Percentiles rank a stretch among this genome's conserved stretches.
Evolutionary conservation across 2,888 invertebrate genomes (phyloP).

Genomic region (Meghimatium bilineatum): DNA sequence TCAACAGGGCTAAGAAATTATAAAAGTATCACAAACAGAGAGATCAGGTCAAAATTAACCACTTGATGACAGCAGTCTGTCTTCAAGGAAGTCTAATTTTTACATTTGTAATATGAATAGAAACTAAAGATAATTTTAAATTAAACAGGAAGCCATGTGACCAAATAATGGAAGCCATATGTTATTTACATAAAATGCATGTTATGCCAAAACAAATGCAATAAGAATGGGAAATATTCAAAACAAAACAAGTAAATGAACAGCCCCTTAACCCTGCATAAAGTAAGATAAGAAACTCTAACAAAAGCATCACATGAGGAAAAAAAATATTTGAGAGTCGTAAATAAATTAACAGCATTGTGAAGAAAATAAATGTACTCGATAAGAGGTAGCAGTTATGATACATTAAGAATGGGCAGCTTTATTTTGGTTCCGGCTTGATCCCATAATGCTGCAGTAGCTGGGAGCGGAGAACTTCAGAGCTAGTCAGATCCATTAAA

Average conservation of each 20-base stretch:
- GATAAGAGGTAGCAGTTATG: constrained; percentile 44
- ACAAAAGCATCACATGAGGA: not conserved
- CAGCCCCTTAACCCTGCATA: constrained; percentile 36
- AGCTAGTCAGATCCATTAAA: constrained; percentile 40
- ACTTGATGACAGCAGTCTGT: not conserved
- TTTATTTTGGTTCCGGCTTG: constrained; percentile 46
- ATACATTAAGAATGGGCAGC: constrained; percentile 9
- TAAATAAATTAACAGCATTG: constrained; percentile 38
- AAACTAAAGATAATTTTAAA: not conserved
- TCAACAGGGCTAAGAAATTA: not conserved
- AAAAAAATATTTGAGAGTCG: not conserved
- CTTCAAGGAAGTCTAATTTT: not conserved
- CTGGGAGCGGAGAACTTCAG: constrained; percentile 42
- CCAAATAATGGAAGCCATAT: constrained; percentile 20
- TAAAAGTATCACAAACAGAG: constrained; percentile 5
- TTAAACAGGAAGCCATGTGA: constrained; percentile 25
- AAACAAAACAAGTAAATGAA: constrained; percentile 1
- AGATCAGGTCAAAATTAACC: not conserved
- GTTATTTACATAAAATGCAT: constrained; percentile 1
- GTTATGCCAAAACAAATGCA: not conserved
- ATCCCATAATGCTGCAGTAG: constrained; percentile 49
- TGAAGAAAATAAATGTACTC: not conserved
- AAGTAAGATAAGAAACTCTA: not conserved
- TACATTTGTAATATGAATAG: not conserved
- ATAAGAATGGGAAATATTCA: not conserved